Conservation (phyloP, 92 coral and sea anemone species). For the Paragorgia papillata region DNA sequence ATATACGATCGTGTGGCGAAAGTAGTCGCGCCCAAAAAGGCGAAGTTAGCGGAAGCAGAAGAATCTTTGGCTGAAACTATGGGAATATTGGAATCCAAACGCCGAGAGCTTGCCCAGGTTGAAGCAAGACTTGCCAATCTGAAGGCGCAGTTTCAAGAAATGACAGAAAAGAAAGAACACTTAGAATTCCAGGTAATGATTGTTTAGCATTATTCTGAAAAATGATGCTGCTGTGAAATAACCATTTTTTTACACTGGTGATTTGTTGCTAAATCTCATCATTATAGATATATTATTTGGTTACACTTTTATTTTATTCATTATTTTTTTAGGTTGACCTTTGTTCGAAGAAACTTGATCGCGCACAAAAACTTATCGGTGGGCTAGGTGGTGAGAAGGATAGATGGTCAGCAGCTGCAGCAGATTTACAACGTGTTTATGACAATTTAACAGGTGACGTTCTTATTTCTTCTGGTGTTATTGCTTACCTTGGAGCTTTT, state of each 20-base stretch:
- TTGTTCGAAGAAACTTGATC: conserved; percentile 94
- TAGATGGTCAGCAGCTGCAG: conserved; percentile 98
- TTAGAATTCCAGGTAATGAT: conserved; percentile 87
- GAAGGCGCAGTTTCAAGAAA: conserved; percentile 89
- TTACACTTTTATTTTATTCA: too few species aligned
- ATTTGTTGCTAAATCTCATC: too few species aligned
- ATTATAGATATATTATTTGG: too few species aligned
- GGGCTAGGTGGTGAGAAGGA: conserved; percentile 99
- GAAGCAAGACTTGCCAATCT: conserved; percentile 94
- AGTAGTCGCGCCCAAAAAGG: conserved; percentile 98
- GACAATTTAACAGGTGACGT: conserved; percentile 99
- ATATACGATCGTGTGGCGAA: conserved; percentile 99
- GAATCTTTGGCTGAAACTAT: conserved; percentile 90
- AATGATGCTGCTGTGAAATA: too few species aligned
- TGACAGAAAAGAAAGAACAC: conserved; percentile 94
- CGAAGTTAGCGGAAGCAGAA: conserved; percentile 91
- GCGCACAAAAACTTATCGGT: conserved; percentile 97
- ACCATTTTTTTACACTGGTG: too few species aligned
- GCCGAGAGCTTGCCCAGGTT: conserved; percentile 89
- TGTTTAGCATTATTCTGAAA: background rate
- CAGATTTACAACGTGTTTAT: conserved; percentile 82
- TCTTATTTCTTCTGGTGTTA: conserved; percentile 96
- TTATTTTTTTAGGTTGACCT: conserved; percentile 83
- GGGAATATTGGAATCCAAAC: conserved; percentile 87
- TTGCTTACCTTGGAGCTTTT: conserved; percentile 97